Evolutionary conservation across 1,140 invertebrate genomes (phyloP).

Genomic region (Bombus pascuorum): DNA sequence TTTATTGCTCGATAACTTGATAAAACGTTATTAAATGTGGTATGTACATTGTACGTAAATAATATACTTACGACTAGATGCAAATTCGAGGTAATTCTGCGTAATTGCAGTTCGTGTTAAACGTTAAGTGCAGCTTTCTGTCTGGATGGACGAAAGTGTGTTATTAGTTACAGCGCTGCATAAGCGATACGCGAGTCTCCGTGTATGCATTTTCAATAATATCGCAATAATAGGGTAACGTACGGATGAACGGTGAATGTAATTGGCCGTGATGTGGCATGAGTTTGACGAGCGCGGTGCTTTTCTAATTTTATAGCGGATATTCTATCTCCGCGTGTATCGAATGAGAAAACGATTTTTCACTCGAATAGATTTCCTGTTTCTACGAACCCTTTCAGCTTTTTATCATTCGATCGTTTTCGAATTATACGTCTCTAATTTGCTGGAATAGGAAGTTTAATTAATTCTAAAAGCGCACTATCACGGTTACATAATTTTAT

Average conservation of each 20-base stretch:
- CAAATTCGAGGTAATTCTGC: conserved; percentile 28
- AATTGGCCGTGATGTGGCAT: conserved; percentile 2
- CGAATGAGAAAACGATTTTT: not conserved
- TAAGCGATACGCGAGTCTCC: not conserved
- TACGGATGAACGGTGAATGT: not conserved
- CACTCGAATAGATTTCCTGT: not conserved
- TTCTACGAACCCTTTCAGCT: not conserved
- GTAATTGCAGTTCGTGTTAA: conserved; percentile 13
- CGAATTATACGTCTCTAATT: not conserved
- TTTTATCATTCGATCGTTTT: not conserved
- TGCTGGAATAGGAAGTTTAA: not conserved
- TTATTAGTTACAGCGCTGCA: not conserved
- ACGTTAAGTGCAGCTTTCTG: conserved; percentile 22
- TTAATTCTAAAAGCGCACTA: not conserved
- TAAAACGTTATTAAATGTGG: not conserved
- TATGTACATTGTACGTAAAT: not conserved
- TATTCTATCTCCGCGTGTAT: not conserved
- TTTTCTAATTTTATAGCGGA: conserved; percentile 3
- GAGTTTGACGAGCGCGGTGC: conserved; percentile 1
- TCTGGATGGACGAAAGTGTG: conserved; percentile 24
- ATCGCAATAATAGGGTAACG: conserved; percentile 6
- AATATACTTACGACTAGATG: not conserved
- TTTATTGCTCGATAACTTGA: not conserved
- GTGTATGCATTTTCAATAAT: not conserved
- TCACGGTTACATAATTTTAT: too few species aligned